phyloP scores from a whole-genome alignment of 2,888 invertebrate species.

The Leistus spinibarbis region DNA sequence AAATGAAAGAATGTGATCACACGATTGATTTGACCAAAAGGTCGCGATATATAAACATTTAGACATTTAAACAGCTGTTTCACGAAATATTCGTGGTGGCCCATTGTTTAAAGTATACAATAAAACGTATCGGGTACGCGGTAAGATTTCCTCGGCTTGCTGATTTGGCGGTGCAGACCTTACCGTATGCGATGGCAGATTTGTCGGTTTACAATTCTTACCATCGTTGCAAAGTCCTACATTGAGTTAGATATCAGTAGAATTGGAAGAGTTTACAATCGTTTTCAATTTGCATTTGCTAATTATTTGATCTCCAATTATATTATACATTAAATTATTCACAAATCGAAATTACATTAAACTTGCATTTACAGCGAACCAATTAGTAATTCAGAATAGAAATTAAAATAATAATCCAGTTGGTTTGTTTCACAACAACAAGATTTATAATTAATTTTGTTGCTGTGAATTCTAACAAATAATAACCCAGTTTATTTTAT shows the following conservation, averaged over 20 bases:
- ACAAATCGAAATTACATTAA: too few species aligned
- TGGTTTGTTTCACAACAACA: too few species aligned
- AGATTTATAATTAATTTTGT: too few species aligned
- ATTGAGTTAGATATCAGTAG: background rate
- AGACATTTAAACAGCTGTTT: conserved; percentile 55
- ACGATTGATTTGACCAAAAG: background rate
- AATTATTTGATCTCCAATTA: background rate
- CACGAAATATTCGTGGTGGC: conserved; percentile 56
- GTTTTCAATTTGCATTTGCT: background rate
- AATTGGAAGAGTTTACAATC: background rate
- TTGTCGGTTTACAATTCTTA: conserved; percentile 12
- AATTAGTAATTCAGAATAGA: too few species aligned
- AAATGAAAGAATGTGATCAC: too few species aligned
- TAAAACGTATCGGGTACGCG: conserved; percentile 21
- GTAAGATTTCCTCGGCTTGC: conserved; percentile 15
- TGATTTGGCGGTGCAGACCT: background rate
- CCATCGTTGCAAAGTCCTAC: conserved; percentile 19
- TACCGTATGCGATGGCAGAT: conserved; percentile 4
- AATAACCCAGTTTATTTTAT: too few species aligned
- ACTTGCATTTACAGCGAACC: too few species aligned
- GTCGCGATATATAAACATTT: background rate
- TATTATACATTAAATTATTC: too few species aligned
- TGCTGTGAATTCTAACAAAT: too few species aligned
- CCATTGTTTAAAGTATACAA: conserved; percentile 46
- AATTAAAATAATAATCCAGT: too few species aligned